These are phyloP conservation scores for Flexamia atlantica DNA, from an alignment of 2,888 invertebrate genomes.

Conservation along the genomic window DNA sequence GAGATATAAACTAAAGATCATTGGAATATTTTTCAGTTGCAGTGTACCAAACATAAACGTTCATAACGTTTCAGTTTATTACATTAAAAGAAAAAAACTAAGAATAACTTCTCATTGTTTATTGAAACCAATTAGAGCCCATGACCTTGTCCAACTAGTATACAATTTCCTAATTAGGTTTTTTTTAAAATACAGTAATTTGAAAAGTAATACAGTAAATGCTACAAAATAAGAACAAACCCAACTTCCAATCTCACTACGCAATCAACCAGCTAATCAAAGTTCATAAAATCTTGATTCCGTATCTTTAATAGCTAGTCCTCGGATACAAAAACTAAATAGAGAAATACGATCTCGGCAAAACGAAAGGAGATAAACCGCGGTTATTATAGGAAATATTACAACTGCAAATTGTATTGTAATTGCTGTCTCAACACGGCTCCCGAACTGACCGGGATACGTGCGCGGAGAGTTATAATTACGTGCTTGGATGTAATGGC, in stretches of 20 bases:
- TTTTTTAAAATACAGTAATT: no score
- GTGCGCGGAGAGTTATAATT: not conserved
- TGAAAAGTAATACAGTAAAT: no score
- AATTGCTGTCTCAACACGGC: slow-evolving; percentile 2
- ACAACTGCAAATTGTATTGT: slow-evolving; percentile 31
- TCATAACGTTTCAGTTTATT: no score
- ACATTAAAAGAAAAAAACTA: no score
- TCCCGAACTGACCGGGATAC: not conserved
- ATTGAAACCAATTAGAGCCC: no score
- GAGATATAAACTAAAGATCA: no score
- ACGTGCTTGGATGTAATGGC: not conserved
- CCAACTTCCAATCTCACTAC: not conserved
- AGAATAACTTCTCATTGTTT: no score
- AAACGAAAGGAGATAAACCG: slow-evolving; percentile 35
- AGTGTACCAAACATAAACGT: no score
- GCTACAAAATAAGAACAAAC: not conserved
- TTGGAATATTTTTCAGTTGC: no score
- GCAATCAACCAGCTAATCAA: not conserved
- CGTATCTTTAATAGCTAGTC: not conserved
- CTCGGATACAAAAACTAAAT: not conserved
- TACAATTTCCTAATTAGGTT: no score
- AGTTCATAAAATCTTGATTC: not conserved
- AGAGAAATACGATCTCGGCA: slow-evolving; percentile 24
- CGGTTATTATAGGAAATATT: slow-evolving; percentile 16
- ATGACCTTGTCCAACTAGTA: no score